A percentile compares a stretch with the other conserved stretches of the same genome.
Evolutionary conservation across 53 echinoderm and acorn worm species (phyloP).

Genomic region (Crossaster papposus): DNA sequence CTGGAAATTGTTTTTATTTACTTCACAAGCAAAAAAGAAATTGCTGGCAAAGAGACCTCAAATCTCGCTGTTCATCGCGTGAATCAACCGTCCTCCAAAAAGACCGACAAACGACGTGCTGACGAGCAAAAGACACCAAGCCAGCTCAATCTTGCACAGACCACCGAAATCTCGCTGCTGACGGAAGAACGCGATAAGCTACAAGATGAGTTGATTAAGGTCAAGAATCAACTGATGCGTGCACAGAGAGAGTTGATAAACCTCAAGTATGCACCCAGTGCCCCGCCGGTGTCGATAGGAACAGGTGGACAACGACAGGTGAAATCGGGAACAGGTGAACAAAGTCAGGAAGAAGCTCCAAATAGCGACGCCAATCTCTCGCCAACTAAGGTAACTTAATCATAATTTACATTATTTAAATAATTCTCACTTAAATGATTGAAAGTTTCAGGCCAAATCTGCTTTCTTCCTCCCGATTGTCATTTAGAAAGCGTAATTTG

Average conservation of each 20-base stretch:
- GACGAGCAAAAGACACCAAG: neutral
- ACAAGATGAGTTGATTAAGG: conserved; percentile 56
- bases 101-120: conserved; percentile 1
- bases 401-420: neutral
- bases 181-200: conserved; percentile 60
- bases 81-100: conserved; percentile 2
- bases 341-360: neutral
- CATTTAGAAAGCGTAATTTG: too few species aligned
- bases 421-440: neutral
- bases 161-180: conserved; percentile 37
- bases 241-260: conserved; percentile 69
- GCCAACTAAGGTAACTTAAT: neutral
- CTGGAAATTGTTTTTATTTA: neutral
- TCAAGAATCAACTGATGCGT: conserved; percentile 61
- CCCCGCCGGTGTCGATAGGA: neutral
- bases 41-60: neutral
- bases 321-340: neutral
- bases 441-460: too few species aligned
- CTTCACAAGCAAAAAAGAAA: neutral
- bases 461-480: too few species aligned
- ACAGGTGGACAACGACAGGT: neutral
- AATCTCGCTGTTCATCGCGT: neutral
- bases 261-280: conserved; percentile 54
- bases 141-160: neutral
- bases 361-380: neutral